Evolutionary conservation across 2,113 vertebrate species (phyloP).

Genomic region (Coregonus clupeaformis): DNA sequence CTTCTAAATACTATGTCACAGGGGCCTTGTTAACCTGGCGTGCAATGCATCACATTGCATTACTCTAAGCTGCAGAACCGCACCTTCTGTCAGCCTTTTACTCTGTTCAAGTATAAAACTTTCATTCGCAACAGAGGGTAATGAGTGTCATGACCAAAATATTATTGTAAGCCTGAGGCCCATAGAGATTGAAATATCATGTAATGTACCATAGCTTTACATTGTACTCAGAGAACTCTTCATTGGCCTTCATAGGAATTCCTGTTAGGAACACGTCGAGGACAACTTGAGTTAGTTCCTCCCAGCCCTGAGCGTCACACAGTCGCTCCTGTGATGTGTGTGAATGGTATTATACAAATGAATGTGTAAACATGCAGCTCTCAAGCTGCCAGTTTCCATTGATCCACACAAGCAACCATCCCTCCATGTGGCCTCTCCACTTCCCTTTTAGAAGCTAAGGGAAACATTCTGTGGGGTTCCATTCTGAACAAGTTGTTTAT

Average conservation of each 20-base stretch:
- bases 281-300: neutral
- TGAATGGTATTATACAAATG: neutral
- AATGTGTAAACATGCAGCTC: constrained; percentile 9
- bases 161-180: neutral
- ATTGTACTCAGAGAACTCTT: neutral
- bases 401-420: constrained; percentile 18
- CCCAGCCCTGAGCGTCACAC: neutral
- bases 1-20: constrained; percentile 73
- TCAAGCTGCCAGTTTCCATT: constrained; percentile 22
- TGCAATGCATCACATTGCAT: constrained; percentile 59
- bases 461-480: constrained; percentile 9
- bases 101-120: constrained; percentile 13
- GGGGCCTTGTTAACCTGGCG: constrained; percentile 65
- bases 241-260: neutral
- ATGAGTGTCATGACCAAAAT: neutral
- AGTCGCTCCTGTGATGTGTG: neutral
- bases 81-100: constrained; percentile 51
- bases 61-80: constrained; percentile 64
- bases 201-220: neutral
- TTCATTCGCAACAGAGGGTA: neutral
- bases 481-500: constrained; percentile 17
- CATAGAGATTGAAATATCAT: neutral
- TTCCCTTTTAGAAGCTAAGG: neutral
- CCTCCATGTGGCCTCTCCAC: neutral
- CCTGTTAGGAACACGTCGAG: neutral